Conservation (phyloP, 1,140 invertebrate species). For the Drosophila pseudoananassae region DNA sequence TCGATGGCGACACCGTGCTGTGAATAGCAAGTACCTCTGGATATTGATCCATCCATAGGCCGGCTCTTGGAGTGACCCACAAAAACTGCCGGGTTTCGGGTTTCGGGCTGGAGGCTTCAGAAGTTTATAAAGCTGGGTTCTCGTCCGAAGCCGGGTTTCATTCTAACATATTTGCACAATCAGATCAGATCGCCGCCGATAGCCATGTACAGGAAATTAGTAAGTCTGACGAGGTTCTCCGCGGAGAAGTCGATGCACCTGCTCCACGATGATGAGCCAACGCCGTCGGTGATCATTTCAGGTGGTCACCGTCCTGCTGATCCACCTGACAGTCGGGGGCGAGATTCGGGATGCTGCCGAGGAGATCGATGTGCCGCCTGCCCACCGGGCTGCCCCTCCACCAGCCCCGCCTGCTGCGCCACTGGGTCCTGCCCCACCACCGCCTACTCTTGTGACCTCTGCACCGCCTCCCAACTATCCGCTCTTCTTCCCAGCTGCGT, state of each 20-base stretch:
- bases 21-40: slow-evolving; percentile 33
- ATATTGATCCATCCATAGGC: slow-evolving; percentile 5
- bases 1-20: slow-evolving; percentile 38
- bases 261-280: slow-evolving; percentile 26
- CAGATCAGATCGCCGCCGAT: slow-evolving; percentile 28
- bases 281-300: slow-evolving; percentile 42
- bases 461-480: slow-evolving; percentile 48
- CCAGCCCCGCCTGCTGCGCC: slow-evolving; percentile 23
- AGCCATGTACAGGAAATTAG: slow-evolving; percentile 73
- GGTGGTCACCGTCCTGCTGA: slow-evolving; percentile 25
- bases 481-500: slow-evolving; percentile 68
- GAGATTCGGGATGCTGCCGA: slow-evolving; percentile 58
- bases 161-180: slow-evolving; percentile 35
- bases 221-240: slow-evolving; percentile 49
- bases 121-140: slow-evolving; percentile 64
- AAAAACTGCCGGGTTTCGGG: slow-evolving; percentile 28
- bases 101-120: background rate
- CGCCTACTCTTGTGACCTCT: slow-evolving; percentile 27
- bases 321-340: slow-evolving; percentile 20
- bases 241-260: slow-evolving; percentile 34
- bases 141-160: background rate
- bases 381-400: slow-evolving; percentile 49
- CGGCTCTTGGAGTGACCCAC: slow-evolving; percentile 20
- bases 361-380: slow-evolving; percentile 57
- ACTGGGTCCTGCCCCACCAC: slow-evolving; percentile 13